These are phyloP conservation scores for Alloscopus bannaensis DNA, from an alignment of 2,888 invertebrate species.

Conservation along the genomic window DNA sequence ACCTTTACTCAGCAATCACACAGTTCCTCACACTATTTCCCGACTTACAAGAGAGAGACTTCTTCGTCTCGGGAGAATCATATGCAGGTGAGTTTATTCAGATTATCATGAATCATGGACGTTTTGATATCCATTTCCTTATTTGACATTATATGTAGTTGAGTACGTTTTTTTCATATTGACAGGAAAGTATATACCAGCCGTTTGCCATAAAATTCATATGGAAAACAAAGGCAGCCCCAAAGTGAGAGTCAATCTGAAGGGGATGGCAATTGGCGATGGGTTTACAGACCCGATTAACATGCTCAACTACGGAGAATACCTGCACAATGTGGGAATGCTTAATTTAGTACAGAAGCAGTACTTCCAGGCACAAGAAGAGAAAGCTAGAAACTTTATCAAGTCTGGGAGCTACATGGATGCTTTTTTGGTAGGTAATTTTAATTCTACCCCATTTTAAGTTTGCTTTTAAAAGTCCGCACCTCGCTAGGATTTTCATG, in stretches of 20 bases:
- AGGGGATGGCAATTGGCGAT: constrained; percentile 85
- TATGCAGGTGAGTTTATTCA: constrained; percentile 81
- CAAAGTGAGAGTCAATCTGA: constrained; percentile 81
- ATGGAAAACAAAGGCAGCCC: constrained; percentile 79
- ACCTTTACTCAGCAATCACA: constrained; percentile 84
- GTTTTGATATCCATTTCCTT: background rate
- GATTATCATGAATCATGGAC: background rate
- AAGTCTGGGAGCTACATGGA: constrained; percentile 80
- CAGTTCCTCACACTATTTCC: constrained; percentile 92
- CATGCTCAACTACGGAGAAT: constrained; percentile 86
- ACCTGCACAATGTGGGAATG: constrained; percentile 86
- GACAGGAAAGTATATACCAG: constrained; percentile 83
- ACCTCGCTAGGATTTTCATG: background rate
- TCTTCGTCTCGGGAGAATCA: constrained; percentile 93
- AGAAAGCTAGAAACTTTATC: constrained; percentile 81
- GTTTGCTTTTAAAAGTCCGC: background rate
- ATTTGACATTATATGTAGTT: background rate
- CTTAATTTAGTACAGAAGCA: constrained; percentile 81
- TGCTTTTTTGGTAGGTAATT: constrained; percentile 80
- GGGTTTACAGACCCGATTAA: constrained; percentile 87
- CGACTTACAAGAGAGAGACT: constrained; percentile 83
- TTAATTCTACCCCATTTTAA: background rate
- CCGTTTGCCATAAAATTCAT: constrained; percentile 82
- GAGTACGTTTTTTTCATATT: constrained; percentile 53
- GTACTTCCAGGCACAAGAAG: constrained; percentile 81